Conservation (phyloP, 2,797 vertebrate genomes). For the Scolopax bukidnonensis region DNA sequence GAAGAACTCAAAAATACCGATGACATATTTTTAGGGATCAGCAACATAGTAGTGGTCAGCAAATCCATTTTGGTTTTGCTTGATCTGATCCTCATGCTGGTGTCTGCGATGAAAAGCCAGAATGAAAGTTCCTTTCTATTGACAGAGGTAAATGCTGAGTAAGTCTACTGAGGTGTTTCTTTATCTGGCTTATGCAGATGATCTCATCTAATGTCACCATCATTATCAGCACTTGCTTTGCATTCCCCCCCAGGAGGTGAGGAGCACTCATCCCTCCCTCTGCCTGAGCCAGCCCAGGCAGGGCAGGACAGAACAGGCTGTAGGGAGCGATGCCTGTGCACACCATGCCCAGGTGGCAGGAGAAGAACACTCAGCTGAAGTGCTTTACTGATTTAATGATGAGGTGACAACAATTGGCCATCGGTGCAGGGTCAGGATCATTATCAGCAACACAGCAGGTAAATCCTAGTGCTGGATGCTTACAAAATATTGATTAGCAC, state of each 20-base stretch:
- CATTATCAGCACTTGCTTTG: neutral
- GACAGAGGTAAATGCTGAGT: neutral
- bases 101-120: neutral
- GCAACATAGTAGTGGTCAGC: neutral
- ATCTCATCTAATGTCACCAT: neutral
- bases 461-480: neutral
- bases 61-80: neutral
- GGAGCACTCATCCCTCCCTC: neutral
- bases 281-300: fast-evolving
- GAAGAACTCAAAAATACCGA: neutral
- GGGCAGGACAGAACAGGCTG: neutral
- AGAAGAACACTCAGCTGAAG: neutral
- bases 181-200: neutral
- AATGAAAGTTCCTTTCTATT: neutral
- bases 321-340: fast-evolving
- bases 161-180: neutral
- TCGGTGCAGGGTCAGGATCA: neutral
- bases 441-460: neutral
- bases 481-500: neutral
- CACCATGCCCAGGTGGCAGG: fast-evolving
- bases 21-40: neutral
- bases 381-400: neutral
- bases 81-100: neutral
- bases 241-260: neutral
- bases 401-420: neutral